Conservation (phyloP, 1,140 invertebrate genomes). For the Rhagoletis zephyria region DNA sequence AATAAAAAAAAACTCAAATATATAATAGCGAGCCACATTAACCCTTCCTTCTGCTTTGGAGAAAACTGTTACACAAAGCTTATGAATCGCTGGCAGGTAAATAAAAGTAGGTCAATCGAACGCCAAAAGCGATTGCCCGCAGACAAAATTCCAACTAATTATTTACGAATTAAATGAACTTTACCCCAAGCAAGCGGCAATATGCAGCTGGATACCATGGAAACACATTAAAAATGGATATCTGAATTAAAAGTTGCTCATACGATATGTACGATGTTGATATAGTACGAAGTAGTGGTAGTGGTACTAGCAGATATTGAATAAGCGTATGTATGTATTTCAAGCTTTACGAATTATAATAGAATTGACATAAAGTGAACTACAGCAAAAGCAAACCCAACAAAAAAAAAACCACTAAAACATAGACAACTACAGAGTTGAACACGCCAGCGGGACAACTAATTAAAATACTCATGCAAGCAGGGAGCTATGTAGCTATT, state of each 20-base stretch:
- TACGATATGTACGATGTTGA: neutral
- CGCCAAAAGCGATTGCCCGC: neutral
- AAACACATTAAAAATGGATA: slow-evolving; percentile 5
- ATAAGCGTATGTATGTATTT: neutral
- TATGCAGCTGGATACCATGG: neutral
- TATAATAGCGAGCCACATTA: no score
- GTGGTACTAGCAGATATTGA: neutral
- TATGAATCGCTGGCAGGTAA: neutral
- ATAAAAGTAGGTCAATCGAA: slow-evolving; percentile 19
- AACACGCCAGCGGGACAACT: neutral
- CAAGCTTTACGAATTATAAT: no score
- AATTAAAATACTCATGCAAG: slow-evolving; percentile 12
- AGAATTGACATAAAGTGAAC: neutral
- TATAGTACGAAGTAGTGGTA: neutral
- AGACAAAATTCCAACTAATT: slow-evolving; percentile 3
- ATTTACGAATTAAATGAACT: slow-evolving; percentile 31
- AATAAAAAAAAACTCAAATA: no score
- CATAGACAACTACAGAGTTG: neutral
- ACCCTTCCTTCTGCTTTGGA: no score
- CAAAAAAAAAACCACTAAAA: neutral
- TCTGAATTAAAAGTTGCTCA: slow-evolving; percentile 25
- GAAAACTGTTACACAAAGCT: neutral
- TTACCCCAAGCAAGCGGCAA: neutral
- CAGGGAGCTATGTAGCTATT: neutral
- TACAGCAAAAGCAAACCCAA: no score